These are phyloP conservation scores for Chiloscyllium plagiosum DNA, from an alignment of 2,113 vertebrate species.

Conservation along the genomic window DNA sequence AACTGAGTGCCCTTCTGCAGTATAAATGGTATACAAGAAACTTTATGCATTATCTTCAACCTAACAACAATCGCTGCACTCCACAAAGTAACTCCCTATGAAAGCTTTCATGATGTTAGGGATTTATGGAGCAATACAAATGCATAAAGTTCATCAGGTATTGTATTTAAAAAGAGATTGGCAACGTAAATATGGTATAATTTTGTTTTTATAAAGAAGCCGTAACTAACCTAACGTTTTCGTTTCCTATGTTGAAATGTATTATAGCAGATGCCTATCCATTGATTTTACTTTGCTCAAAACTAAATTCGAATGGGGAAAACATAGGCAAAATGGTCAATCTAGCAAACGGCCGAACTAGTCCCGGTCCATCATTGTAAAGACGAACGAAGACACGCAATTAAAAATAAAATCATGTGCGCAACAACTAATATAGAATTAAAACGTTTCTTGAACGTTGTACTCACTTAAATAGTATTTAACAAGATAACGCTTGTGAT, in stretches of 20 bases:
- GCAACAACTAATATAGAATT: neutral
- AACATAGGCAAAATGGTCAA: neutral
- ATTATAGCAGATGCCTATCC: neutral
- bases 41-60: neutral
- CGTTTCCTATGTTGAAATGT: neutral
- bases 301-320: neutral
- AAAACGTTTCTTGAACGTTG: neutral
- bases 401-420: neutral
- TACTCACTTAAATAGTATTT: constrained; percentile 30
- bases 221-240: neutral
- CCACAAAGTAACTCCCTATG: neutral
- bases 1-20: neutral
- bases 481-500: constrained; percentile 10
- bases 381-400: neutral
- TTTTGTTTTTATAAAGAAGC: neutral
- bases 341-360: neutral
- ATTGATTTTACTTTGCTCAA: neutral
- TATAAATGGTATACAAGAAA: neutral
- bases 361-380: neutral
- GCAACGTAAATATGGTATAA: neutral
- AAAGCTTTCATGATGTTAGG: neutral
- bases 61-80: neutral
- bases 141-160: too few species aligned
- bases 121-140: neutral
- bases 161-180: neutral